Evolutionary conservation across 2,888 invertebrate species (phyloP).

Genomic region (Falcaria lacertinaria): DNA sequence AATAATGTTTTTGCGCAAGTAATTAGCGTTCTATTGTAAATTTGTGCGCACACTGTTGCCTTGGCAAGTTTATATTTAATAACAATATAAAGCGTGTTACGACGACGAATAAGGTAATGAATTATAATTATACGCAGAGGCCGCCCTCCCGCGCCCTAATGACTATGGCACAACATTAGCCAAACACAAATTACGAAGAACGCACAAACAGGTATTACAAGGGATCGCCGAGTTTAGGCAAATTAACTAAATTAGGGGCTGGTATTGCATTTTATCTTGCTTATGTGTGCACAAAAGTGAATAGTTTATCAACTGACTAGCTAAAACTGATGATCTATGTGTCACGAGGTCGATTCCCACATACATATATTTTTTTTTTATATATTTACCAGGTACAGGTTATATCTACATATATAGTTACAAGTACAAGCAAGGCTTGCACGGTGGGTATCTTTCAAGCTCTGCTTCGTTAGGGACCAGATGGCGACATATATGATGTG

Average conservation of each 20-base stretch:
- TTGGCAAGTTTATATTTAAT: constrained; percentile 19
- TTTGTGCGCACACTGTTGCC: constrained; percentile 8
- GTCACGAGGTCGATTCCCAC: too few relatives aligned
- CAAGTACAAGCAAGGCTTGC: too few relatives aligned
- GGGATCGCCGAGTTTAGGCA: constrained; percentile 50
- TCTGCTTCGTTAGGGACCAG: too few relatives aligned
- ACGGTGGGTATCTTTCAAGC: too few relatives aligned
- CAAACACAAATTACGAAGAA: constrained; percentile 70
- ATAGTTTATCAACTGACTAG: neutral
- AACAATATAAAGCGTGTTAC: constrained; percentile 38
- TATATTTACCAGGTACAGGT: too few relatives aligned
- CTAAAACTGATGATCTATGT: too few relatives aligned
- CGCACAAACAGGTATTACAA: constrained; percentile 69
- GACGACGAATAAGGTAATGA: constrained; percentile 56
- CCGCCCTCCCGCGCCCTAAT: constrained; percentile 55
- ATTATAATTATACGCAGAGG: constrained; percentile 63
- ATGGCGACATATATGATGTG: constrained; percentile 1
- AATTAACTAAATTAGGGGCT: constrained; percentile 51
- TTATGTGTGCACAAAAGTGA: constrained; percentile 22
- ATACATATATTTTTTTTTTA: too few relatives aligned
- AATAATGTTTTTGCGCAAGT: constrained; percentile 7
- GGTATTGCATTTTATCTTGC: constrained; percentile 35
- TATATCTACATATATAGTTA: too few relatives aligned
- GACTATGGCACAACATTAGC: constrained; percentile 68
- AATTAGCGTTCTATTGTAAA: constrained; percentile 12